These are phyloP conservation scores for Dryobates pubescens DNA, from an alignment of 2,797 vertebrate genomes.

Conservation along the genomic window DNA sequence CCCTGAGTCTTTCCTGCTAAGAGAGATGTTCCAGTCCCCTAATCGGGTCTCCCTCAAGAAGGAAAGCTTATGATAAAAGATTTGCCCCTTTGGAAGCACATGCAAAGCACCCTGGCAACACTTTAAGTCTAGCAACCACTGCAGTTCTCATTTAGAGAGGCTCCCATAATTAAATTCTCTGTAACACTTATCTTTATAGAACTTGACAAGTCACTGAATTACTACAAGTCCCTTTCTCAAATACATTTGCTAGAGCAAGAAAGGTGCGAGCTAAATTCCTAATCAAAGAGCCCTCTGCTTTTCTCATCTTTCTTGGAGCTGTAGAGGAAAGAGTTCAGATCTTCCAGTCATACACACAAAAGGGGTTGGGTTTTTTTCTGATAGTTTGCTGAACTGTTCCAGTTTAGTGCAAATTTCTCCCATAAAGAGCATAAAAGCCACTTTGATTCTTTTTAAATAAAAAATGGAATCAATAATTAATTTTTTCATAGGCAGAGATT, in stretches of 20 bases:
- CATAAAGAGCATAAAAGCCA: conserved; percentile 2
- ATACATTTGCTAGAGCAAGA: not conserved
- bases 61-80: not conserved
- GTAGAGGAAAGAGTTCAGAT: not conserved
- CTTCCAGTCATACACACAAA: not conserved
- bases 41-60: not conserved
- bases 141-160: conserved; percentile 7
- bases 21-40: too few species aligned
- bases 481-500: conserved; percentile 4
- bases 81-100: not conserved
- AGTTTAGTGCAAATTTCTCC: not conserved
- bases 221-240: not conserved
- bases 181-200: not conserved
- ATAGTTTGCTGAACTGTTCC: not conserved
- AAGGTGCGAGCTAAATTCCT: not conserved
- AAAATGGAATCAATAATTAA: conserved; percentile 13
- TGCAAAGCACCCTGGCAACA: not conserved
- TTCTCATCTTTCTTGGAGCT: not conserved
- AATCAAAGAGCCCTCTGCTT: not conserved
- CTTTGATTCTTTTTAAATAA: conserved; percentile 18
- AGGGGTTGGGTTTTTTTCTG: not conserved
- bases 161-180: conserved; percentile 49
- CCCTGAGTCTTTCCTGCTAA: too few species aligned
- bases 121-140: not conserved
- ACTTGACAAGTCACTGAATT: not conserved